These are phyloP conservation scores for Harpegnathos saltator DNA, from an alignment of 1,140 invertebrate species.

Conservation along the genomic window DNA sequence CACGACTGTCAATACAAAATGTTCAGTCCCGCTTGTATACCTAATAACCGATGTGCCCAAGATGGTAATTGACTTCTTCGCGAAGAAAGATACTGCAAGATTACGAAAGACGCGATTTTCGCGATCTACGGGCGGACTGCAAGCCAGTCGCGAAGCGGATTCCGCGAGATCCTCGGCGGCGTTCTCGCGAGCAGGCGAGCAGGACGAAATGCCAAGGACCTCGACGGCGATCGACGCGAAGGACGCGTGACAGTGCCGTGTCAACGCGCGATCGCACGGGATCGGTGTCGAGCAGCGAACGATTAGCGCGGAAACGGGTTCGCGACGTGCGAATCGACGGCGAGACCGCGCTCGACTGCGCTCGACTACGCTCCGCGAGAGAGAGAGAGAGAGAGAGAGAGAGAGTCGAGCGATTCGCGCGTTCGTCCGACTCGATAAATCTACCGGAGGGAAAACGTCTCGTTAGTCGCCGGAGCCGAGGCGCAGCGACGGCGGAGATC, in stretches of 20 bases:
- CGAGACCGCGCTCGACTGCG: background rate
- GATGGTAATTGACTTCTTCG: too few relatives aligned
- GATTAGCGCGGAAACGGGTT: constrained; percentile 73
- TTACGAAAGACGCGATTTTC: background rate
- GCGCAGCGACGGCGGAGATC: constrained; percentile 49
- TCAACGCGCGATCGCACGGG: constrained; percentile 62
- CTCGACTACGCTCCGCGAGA: background rate
- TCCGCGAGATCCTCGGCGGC: background rate
- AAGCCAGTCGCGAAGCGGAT: background rate
- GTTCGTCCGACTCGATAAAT: constrained; percentile 67
- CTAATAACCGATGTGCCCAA: too few relatives aligned
- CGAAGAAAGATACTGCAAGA: too few relatives aligned
- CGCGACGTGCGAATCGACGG: constrained; percentile 68
- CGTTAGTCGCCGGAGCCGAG: constrained; percentile 67
- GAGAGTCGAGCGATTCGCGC: constrained; percentile 37
- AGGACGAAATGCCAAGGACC: constrained; percentile 48
- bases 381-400: too few relatives aligned
- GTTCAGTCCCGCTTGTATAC: too few relatives aligned
- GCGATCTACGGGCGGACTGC: background rate
- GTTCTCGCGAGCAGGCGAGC: constrained; percentile 4
- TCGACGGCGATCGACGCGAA: background rate
- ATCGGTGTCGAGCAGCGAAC: constrained; percentile 73
- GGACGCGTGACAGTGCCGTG: constrained; percentile 60
- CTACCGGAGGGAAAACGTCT: constrained; percentile 75
- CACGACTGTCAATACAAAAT: too few relatives aligned